Evolutionary conservation across 2,888 invertebrate species (phyloP).

Genomic region (Chelonus formosanus): DNA sequence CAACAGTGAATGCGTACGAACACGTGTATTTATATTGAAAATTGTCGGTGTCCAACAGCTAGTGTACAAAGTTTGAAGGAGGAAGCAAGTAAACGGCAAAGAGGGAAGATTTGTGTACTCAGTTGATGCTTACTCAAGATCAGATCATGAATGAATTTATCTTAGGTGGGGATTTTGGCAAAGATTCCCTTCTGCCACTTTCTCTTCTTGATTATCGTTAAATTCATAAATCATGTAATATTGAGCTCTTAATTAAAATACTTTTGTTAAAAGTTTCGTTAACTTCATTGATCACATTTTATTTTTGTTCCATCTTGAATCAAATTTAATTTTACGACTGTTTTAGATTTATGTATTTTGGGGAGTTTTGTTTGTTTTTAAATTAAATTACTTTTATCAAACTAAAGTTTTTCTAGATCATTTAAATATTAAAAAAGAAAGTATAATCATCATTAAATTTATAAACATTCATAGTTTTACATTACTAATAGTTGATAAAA

Average conservation of each 20-base stretch:
- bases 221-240: conserved; percentile 1
- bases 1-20: conserved; percentile 21
- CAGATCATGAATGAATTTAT: conserved; percentile 41
- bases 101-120: neutral
- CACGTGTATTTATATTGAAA: conserved; percentile 23
- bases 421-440: too few species aligned
- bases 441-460: too few species aligned
- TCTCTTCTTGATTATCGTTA: neutral
- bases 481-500: too few species aligned
- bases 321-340: too few species aligned
- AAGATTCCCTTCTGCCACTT: conserved; percentile 17
- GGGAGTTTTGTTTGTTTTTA: too few species aligned
- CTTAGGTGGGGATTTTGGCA: conserved; percentile 38
- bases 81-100: neutral
- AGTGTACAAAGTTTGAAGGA: neutral
- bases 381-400: too few species aligned
- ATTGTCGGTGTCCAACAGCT: conserved; percentile 6
- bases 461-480: too few species aligned
- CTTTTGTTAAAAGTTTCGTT: neutral
- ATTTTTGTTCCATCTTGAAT: neutral
- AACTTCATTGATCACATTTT: conserved; percentile 29
- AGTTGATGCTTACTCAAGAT: conserved; percentile 23
- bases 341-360: too few species aligned
- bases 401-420: too few species aligned
- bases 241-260: neutral